These are phyloP conservation scores for Nymphalis urticae DNA, from an alignment of 2,888 invertebrate species.

Conservation along the genomic window DNA sequence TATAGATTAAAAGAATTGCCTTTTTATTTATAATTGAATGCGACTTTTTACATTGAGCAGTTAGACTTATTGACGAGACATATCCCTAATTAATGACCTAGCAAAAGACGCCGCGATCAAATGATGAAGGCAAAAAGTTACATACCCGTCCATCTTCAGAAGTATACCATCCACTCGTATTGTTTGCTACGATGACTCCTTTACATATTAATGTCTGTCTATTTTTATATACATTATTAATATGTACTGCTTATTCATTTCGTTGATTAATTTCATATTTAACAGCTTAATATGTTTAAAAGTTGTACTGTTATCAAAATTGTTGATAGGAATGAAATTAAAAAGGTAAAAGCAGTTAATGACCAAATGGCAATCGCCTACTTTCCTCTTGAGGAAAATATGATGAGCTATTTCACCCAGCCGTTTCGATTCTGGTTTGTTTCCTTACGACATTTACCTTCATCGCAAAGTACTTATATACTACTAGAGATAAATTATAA, in stretches of 20 bases:
- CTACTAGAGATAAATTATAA: too few relatives aligned
- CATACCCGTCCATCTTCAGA: background rate
- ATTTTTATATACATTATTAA: background rate
- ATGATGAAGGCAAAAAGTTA: conserved; percentile 23
- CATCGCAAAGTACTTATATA: too few relatives aligned
- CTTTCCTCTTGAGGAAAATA: too few relatives aligned
- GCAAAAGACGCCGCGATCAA: conserved; percentile 26
- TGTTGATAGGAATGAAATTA: too few relatives aligned
- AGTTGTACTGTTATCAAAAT: too few relatives aligned
- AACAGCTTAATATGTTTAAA: too few relatives aligned
- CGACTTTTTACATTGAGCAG: conserved; percentile 18
- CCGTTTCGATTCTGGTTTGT: too few relatives aligned
- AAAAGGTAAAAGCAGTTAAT: too few relatives aligned
- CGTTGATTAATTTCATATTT: too few relatives aligned
- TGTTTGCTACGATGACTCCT: background rate
- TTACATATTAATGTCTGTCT: background rate
- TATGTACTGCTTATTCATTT: background rate
- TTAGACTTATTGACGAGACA: conserved; percentile 22
- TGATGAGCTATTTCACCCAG: too few relatives aligned
- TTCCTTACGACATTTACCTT: too few relatives aligned
- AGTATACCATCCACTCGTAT: conserved; percentile 6
- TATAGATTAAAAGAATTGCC: conserved; percentile 5
- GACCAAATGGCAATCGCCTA: too few relatives aligned
- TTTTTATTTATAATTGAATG: conserved; percentile 18
- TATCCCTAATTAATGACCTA: conserved; percentile 27